A percentile compares a stretch with the other conserved stretches of the same genome.
phyloP scores from a whole-genome alignment of 2,888 invertebrate genomes.

The Cantharis rustica region DNA sequence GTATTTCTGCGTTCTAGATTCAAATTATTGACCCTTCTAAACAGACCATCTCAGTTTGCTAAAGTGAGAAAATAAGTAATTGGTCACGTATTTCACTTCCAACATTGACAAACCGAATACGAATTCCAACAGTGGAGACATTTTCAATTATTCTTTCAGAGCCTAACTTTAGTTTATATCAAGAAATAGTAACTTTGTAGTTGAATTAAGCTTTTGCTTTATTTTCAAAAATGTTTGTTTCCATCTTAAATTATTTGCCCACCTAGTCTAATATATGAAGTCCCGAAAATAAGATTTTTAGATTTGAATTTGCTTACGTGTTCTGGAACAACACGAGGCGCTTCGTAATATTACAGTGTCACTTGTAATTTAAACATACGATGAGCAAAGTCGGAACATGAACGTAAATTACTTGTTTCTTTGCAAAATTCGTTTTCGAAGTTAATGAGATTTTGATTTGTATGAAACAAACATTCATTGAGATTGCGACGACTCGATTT shows the following conservation, averaged over 20 bases:
- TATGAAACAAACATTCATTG: constrained; percentile 13
- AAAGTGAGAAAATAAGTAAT: constrained; percentile 5
- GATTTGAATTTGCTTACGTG: constrained; percentile 7
- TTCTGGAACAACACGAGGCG: constrained; percentile 9
- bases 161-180: neutral
- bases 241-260: neutral
- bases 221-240: neutral
- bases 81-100: constrained; percentile 3
- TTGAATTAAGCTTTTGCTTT: neutral
- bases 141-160: constrained; percentile 4
- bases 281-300: constrained; percentile 3
- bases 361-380: constrained; percentile 22
- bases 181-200: constrained; percentile 2
- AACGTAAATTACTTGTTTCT: constrained; percentile 19
- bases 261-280: neutral
- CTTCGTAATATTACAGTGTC: constrained; percentile 17
- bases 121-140: constrained; percentile 4
- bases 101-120: constrained; percentile 5
- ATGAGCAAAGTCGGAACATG: constrained; percentile 17
- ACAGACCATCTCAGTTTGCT: constrained; percentile 3
- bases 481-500: neutral
- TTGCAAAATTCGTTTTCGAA: constrained; percentile 17
- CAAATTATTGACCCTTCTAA: constrained; percentile 3
- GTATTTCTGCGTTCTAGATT: neutral
- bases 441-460: constrained; percentile 23